These are phyloP conservation scores for Heliconius ismenius DNA, from an alignment of 2,888 invertebrate genomes.

Conservation along the genomic window DNA sequence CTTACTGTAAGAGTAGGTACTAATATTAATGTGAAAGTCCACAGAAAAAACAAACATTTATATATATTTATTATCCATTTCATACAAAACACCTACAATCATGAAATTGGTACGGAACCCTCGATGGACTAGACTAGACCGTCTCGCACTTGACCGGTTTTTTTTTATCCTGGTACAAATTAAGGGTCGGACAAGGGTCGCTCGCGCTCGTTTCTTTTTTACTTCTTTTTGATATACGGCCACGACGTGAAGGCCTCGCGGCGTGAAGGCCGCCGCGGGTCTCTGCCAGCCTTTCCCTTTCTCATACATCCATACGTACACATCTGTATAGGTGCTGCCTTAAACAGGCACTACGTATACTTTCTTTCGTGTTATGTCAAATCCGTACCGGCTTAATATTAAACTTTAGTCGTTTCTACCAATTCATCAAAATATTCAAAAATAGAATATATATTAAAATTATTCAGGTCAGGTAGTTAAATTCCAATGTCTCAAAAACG, in stretches of 20 bases:
- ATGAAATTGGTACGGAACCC: background rate
- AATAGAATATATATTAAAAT: no score
- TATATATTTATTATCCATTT: slow-evolving; percentile 4
- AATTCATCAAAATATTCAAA: background rate
- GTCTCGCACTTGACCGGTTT: slow-evolving; percentile 43
- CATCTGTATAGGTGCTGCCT: background rate
- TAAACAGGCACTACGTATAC: background rate
- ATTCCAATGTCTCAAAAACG: background rate
- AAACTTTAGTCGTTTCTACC: background rate
- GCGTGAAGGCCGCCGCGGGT: slow-evolving; percentile 1
- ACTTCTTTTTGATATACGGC: slow-evolving; percentile 52
- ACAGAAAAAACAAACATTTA: background rate
- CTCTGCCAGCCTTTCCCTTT: slow-evolving; percentile 33
- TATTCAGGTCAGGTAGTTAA: no score
- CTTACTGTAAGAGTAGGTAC: no score
- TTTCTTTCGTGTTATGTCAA: slow-evolving; percentile 3
- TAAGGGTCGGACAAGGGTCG: slow-evolving; percentile 59
- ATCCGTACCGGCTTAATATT: background rate
- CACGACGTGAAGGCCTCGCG: slow-evolving; percentile 51
- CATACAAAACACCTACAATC: background rate
- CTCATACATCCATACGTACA: background rate
- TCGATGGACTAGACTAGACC: background rate
- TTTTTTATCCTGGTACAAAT: slow-evolving; percentile 68
- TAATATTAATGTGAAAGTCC: no score
- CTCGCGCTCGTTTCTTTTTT: slow-evolving; percentile 52